A percentile compares a stretch with the other conserved stretches of the same genome.
These are phyloP conservation scores for Seira musarum DNA, from an alignment of 2,888 invertebrate species.

Conservation along the genomic window DNA sequence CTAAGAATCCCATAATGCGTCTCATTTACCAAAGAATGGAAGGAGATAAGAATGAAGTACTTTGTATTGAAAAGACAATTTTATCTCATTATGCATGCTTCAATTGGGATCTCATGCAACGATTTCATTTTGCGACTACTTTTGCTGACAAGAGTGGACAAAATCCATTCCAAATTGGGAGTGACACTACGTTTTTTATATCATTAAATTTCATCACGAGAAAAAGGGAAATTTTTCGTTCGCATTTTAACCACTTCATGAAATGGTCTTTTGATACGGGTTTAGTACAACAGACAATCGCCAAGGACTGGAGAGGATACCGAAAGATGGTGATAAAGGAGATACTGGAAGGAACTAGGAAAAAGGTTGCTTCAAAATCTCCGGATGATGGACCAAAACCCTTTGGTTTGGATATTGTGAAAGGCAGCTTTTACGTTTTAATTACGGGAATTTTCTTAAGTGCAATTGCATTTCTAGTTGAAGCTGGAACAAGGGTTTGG, in stretches of 20 bases:
- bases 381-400: constrained; percentile 2
- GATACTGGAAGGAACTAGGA: background rate
- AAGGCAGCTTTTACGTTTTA: constrained; percentile 40
- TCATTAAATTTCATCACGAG: background rate
- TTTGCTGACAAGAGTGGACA: background rate
- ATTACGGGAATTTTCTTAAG: too few relatives aligned
- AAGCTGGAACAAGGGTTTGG: too few relatives aligned
- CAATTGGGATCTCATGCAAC: background rate
- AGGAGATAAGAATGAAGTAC: background rate
- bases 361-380: background rate
- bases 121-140: background rate
- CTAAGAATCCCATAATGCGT: background rate
- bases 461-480: too few relatives aligned
- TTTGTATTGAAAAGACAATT: background rate
- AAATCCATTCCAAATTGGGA: background rate
- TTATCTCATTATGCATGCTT: constrained; percentile 14
- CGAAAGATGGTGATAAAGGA: background rate
- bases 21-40: constrained; percentile 8
- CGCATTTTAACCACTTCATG: constrained; percentile 36
- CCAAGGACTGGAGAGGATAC: constrained; percentile 36
- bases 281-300: constrained; percentile 19
- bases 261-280: constrained; percentile 23
- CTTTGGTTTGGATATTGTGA: constrained; percentile 30
- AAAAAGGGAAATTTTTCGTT: constrained; percentile 28
- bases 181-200: background rate